Evolutionary conservation across 64 coral and sea anemone species (phyloP).

Genomic region (Dendronephthya gigantea): DNA sequence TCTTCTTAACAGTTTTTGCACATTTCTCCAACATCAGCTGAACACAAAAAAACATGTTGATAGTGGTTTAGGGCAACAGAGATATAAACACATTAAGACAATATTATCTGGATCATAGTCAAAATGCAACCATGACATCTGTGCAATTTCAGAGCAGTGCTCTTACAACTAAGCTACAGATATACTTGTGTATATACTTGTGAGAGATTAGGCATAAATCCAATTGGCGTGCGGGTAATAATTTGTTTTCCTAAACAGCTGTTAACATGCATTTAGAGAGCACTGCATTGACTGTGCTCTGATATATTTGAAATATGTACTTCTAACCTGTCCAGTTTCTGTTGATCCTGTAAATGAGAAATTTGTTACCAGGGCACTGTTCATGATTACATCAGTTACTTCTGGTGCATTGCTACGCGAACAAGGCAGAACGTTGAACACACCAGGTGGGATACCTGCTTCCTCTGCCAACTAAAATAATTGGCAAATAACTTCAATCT

Average conservation of each 20-base stretch:
- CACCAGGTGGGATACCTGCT: constrained; percentile 82
- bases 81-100: no score
- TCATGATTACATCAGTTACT: constrained; percentile 66
- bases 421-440: constrained; percentile 82
- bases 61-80: no score
- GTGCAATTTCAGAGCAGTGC: no score
- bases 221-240: no score
- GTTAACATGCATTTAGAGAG: no score
- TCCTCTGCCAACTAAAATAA: constrained; percentile 69
- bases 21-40: constrained; percentile 81
- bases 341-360: constrained; percentile 96
- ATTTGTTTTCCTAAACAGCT: no score
- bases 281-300: neutral
- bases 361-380: constrained; percentile 76
- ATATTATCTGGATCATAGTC: no score
- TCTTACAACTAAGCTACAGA: no score
- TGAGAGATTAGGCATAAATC: no score
- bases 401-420: constrained; percentile 55
- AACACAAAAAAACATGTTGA: neutral
- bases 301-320: neutral
- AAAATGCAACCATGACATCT: no score
- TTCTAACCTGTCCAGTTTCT: constrained; percentile 69
- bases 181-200: no score
- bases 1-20: constrained; percentile 82
- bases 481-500: no score